Base-by-base conservation (phyloP, 2,888 invertebrate genomes). In the Adelphocoris suturalis region DNA sequence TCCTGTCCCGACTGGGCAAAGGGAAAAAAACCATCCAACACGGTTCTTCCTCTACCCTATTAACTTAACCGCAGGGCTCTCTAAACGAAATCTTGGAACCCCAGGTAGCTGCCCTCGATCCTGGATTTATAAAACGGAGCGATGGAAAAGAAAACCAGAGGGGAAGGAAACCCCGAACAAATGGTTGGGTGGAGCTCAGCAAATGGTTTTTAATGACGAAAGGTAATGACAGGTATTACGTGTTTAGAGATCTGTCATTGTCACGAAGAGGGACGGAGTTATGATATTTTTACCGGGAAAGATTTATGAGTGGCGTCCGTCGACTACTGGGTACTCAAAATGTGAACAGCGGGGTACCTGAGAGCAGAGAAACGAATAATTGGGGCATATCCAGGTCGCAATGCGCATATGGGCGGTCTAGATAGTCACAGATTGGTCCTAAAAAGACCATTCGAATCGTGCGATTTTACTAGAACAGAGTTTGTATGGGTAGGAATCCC, bases 1-100 rank as follows among this genome's bases (percentile, higher is more conserved):
- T 89, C 61, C 68, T 47, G 82, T 48, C 68, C 82, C 57, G 81
- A 46, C 46, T 28, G 84, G 68, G 55, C 46, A 46, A 84, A 68
- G 46, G 55, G 47, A 19, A 80, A 86, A 86, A 86, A 76, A 86
- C 11, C 16, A 16, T 37, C 78, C 52, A 68, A 76, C 76, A 37
- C 87, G 55, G 76, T 19, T 88, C 76, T 48, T 55, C 78, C 78
- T 61, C 78, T 37, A 87, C 48, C 87, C 87, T 76, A 87, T 87
- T 87, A 87, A 87, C 87, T 87, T 87, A 87, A 87, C 87, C 87
- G 78, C 87, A 87, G 87, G 87, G 87, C 87, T 76, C 81, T 37
- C 87, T 87, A 87, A 87, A 87, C 87, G 87, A 87, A 87, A 87
- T 87, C 87, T 68, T 37, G 16, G 85, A 37, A 16, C 57, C 23